Evolutionary conservation across 2,797 vertebrate species (phyloP).

Genomic region (Caiman crocodilus): DNA sequence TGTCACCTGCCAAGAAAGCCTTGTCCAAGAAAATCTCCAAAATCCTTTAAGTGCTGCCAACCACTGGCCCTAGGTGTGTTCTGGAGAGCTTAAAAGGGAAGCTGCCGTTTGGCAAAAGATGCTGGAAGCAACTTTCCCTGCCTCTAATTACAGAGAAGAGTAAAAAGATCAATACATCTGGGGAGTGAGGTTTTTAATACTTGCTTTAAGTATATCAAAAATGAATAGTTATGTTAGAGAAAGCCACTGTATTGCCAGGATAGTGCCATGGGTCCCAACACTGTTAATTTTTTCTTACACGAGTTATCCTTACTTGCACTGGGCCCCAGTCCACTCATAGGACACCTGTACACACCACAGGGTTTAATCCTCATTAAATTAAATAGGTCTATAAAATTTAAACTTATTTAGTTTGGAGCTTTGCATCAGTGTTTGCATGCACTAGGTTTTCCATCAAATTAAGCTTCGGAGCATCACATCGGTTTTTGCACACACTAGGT

Average conservation of each 20-base stretch:
- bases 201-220: neutral
- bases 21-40: conserved; percentile 25
- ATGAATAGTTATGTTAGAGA: neutral
- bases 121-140: conserved; percentile 7
- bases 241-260: neutral
- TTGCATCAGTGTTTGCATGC: too few species aligned
- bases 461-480: too few species aligned
- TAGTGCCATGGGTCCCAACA: neutral
- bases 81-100: conserved; percentile 13
- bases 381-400: too few species aligned
- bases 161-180: conserved; percentile 16
- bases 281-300: neutral
- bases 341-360: too few species aligned
- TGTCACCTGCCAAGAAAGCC: conserved; percentile 38
- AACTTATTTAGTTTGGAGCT: too few species aligned
- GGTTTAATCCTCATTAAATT: too few species aligned
- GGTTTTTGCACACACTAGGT: too few species aligned
- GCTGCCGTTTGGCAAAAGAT: conserved; percentile 25
- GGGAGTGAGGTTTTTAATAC: neutral
- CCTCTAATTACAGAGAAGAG: conserved; percentile 16
- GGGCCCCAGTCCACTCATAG: too few species aligned
- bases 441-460: too few species aligned
- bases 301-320: neutral
- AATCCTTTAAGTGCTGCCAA: conserved; percentile 32
- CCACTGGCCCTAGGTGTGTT: conserved; percentile 18